These are phyloP conservation scores for Sclerurus mexicanus DNA, from an alignment of 2,113 vertebrate species.

Conservation along the genomic window DNA sequence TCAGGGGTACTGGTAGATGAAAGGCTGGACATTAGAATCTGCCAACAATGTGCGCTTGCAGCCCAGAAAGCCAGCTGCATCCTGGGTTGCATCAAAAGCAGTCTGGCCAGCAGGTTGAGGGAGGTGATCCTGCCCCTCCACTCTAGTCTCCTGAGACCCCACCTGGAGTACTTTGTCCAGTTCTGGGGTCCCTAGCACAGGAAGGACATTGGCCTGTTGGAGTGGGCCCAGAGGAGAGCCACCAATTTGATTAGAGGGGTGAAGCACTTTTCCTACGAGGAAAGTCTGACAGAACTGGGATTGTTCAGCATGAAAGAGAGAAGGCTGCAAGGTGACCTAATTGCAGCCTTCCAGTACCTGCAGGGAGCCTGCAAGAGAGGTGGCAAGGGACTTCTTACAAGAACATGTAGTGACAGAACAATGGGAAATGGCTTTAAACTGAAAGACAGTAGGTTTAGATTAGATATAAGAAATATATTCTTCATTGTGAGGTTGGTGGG, in stretches of 20 bases:
- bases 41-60: neutral
- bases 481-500: neutral
- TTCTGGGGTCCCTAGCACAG: neutral
- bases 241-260: neutral
- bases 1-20: neutral
- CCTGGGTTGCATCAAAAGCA: neutral
- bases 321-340: neutral
- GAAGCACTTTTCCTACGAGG: neutral
- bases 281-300: neutral
- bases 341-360: neutral
- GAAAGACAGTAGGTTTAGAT: neutral
- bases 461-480: neutral
- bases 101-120: fast-evolving
- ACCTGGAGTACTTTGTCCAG: neutral
- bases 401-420: neutral
- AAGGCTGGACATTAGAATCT: neutral
- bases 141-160: neutral
- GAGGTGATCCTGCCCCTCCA: neutral
- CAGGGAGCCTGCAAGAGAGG: neutral
- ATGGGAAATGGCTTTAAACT: neutral
- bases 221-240: neutral
- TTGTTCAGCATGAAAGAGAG: neutral
- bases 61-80: neutral
- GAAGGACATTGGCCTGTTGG: neutral
- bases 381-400: neutral